Base-by-base conservation (phyloP, 37 sponge, comb jelly and placozoan genomes). In the Amphimedon queenslandica region DNA sequence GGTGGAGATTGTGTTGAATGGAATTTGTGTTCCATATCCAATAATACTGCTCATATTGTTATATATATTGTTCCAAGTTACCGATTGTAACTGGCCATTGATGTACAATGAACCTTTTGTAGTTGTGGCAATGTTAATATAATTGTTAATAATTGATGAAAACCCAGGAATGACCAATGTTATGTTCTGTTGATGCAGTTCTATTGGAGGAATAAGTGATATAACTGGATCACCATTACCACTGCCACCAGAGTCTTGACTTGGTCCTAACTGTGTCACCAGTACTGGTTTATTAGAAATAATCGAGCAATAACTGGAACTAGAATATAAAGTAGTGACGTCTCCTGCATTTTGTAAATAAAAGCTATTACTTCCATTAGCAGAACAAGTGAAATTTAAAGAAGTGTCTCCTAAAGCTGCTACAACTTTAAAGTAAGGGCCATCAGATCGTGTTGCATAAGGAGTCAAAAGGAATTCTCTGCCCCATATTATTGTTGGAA, bases 151-250 rank as follows among this genome's bases (percentile, higher is more conserved):
- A 47, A 47, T 47, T 8, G 8, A 8, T 18, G 13, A 8, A 47
- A 47, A 18, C 8, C 13, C 53, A 18, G 53, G 53, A 23, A 51
- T 16, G 25, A 42, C 3, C 8, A 70, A 70, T 24, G 11, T 23
- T 18, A 70, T 21, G 10, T 40, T 25, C n/a, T n/a, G 38, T 23
- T 42, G 10, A 30, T 70, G 41, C 55, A 42, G 71, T 11, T 42
- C 29, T 8, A 70, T 70, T 5, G 71, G 71, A 30, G 71, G 42
- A 42, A 70, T 10, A 33, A 70, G 29, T 23, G 71, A 33, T 42
- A 70, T 29, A 23, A 51, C 71, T 13, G 71, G 71, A 29, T 70
- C 71, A 25, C 71, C 71, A 18, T 42, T 43, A 42, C 29, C 42
- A 70, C 53, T 70, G 11, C 53, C 53, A 23, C 71, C 71, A 40